phyloP scores from a whole-genome alignment of 1,140 invertebrate genomes.

The Battus philenor region DNA sequence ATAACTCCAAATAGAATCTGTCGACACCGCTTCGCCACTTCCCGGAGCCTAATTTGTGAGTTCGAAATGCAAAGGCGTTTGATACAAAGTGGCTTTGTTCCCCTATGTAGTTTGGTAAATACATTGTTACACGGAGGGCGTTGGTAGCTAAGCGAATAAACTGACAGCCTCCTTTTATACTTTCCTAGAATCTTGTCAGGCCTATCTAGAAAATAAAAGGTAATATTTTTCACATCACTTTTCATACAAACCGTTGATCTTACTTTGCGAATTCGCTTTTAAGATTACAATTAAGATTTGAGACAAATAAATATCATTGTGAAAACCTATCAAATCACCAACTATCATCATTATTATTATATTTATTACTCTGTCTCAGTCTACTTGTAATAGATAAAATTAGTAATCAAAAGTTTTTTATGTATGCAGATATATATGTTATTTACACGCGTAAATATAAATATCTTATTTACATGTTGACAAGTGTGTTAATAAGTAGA shows the following conservation, averaged over 20 bases:
- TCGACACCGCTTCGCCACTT: constrained; percentile 2
- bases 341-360: too few species aligned
- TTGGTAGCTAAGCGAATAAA: constrained; percentile 9
- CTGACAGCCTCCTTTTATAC: constrained; percentile 2
- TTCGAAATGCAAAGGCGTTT: constrained; percentile 15
- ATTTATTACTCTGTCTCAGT: too few species aligned
- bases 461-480: too few species aligned
- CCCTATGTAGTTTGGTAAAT: constrained; percentile 14
- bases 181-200: neutral
- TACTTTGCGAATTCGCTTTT: too few species aligned
- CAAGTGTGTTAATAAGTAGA: too few species aligned
- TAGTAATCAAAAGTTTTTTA: too few species aligned
- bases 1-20: constrained; percentile 3
- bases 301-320: too few species aligned
- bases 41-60: constrained; percentile 12
- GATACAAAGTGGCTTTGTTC: constrained; percentile 18
- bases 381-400: too few species aligned
- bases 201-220: neutral
- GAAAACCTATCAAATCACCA: too few species aligned
- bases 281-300: too few species aligned
- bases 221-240: constrained; percentile 2
- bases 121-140: constrained; percentile 12
- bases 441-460: too few species aligned
- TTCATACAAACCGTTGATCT: neutral
- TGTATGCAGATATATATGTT: too few species aligned